Evolutionary conservation across 1,140 invertebrate species (phyloP).

Genomic region (Rhopalosiphum padi): DNA sequence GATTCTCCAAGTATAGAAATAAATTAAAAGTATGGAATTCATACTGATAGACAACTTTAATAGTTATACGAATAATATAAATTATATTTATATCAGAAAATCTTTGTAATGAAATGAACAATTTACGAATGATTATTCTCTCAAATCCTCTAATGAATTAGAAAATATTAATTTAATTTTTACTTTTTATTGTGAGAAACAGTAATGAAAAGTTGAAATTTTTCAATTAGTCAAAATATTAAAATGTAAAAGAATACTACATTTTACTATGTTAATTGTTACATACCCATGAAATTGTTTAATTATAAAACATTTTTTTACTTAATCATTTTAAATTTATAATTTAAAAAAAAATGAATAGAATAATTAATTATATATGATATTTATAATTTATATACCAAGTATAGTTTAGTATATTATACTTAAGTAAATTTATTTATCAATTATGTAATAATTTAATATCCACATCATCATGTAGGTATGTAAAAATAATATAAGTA

Average conservation of each 20-base stretch:
- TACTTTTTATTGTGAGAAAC: neutral
- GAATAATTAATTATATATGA: neutral
- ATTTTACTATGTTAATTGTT: neutral
- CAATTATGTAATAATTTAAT: neutral
- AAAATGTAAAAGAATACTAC: neutral
- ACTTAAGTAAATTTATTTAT: neutral
- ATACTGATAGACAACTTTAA: neutral
- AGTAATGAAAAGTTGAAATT: neutral
- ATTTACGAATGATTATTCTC: neutral
- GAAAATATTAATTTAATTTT: neutral
- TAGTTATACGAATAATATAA: neutral
- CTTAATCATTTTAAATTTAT: neutral
- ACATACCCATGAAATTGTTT: neutral
- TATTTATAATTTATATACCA: neutral
- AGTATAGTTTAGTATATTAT: neutral
- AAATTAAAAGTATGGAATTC: neutral
- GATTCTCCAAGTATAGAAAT: neutral
- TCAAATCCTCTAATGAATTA: neutral
- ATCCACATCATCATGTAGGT: neutral
- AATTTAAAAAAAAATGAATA: neutral
- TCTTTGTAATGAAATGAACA: neutral
- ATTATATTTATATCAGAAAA: neutral
- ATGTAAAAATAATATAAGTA: neutral
- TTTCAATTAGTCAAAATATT: neutral
- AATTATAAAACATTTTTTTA: neutral